Conservation (phyloP, 1,140 invertebrate genomes). For the Brachionus asplanchnoidis region DNA sequence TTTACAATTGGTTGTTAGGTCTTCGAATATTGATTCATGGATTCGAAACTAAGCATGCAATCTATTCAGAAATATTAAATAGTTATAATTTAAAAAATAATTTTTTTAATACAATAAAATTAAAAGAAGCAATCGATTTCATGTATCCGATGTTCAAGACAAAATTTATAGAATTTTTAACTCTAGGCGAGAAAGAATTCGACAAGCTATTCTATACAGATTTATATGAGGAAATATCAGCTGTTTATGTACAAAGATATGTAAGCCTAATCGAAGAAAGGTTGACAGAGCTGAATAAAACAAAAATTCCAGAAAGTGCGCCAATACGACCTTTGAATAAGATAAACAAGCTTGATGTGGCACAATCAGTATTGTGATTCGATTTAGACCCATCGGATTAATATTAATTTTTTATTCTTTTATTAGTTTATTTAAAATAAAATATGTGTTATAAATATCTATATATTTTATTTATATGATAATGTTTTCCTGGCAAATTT, state of each 20-base stretch:
- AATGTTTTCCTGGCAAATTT: too few relatives aligned
- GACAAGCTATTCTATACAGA: conserved; percentile 27
- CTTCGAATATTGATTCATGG: neutral
- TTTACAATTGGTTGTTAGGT: conserved; percentile 29
- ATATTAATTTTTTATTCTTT: neutral
- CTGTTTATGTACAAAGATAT: conserved; percentile 17
- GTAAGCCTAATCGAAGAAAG: neutral
- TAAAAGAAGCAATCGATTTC: neutral
- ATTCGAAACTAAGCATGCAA: neutral
- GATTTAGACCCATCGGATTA: neutral
- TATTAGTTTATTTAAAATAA: neutral
- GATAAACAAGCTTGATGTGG: conserved; percentile 21
- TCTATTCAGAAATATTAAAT: neutral
- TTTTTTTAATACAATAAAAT: conserved; percentile 36
- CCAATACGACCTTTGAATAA: conserved; percentile 17
- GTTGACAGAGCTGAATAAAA: conserved; percentile 10
- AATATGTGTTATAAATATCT: neutral
- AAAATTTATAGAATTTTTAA: neutral
- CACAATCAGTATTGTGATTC: neutral
- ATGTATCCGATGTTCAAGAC: conserved; percentile 7
- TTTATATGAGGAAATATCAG: conserved; percentile 30
- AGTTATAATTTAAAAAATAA: conserved; percentile 37
- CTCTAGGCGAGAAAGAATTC: conserved; percentile 38
- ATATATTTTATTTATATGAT: neutral
- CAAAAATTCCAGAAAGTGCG: conserved; percentile 33